Percentiles rank a stretch among this genome's conserved stretches.
Conservation (phyloP, 2,113 vertebrate genomes). For the Neopipo cinnamomea region DNA sequence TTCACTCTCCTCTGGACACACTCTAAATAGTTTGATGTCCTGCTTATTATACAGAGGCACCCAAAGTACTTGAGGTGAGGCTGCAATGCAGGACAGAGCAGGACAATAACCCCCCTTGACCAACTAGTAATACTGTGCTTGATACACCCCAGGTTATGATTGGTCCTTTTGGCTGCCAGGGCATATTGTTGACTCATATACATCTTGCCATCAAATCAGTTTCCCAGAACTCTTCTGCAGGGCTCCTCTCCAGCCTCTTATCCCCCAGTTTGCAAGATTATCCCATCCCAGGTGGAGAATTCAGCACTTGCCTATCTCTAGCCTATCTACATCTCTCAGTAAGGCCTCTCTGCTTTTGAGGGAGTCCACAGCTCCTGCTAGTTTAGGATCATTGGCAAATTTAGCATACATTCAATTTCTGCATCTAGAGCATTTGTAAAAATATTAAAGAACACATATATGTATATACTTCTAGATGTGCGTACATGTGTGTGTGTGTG, state of each 20-base stretch:
- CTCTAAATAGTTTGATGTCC: not conserved
- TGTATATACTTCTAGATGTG: not conserved
- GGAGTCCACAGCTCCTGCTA: not conserved
- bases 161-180: not conserved
- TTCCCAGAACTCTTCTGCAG: not conserved
- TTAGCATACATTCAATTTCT: not conserved
- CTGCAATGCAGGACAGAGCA: not conserved
- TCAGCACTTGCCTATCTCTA: not conserved
- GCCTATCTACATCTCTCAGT: not conserved
- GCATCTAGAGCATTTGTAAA: not conserved
- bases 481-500: not conserved
- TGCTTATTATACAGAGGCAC: not conserved
- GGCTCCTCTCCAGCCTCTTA: not conserved
- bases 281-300: accelerated
- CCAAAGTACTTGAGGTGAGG: not conserved
- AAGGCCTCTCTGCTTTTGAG: not conserved
- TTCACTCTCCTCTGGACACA: not conserved
- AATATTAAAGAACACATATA: not conserved
- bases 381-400: not conserved
- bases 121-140: not conserved
- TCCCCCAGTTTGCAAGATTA: not conserved
- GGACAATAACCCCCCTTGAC: not conserved
- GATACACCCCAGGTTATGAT: not conserved
- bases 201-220: not conserved
- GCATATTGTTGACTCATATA: not conserved